Percentiles rank a stretch among this genome's conserved stretches.
Evolutionary conservation across 2,888 invertebrate genomes (phyloP).

Genomic region (Drosophila acutilabella): DNA sequence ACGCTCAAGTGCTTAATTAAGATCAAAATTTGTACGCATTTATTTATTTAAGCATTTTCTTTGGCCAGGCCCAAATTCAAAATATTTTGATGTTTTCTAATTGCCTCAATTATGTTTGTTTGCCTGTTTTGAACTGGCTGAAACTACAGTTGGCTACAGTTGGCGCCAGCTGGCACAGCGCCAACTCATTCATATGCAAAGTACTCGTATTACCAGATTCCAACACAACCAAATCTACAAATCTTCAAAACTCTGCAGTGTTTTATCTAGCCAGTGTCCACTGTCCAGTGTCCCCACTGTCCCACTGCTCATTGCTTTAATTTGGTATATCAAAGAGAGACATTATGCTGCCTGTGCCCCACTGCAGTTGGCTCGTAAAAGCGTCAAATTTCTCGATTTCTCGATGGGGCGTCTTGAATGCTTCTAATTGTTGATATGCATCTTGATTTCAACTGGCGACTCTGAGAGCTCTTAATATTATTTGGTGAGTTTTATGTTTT

Average conservation of each 20-base stretch:
- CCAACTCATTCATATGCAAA: constrained; percentile 78
- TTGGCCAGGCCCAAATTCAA: constrained; percentile 65
- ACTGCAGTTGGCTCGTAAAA: constrained; percentile 68
- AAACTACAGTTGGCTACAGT: neutral
- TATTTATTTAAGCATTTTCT: constrained; percentile 74
- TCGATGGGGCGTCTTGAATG: constrained; percentile 51
- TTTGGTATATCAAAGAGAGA: constrained; percentile 79
- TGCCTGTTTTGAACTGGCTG: constrained; percentile 11
- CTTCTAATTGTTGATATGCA: constrained; percentile 70
- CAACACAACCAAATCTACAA: constrained; percentile 31
- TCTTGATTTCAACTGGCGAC: constrained; percentile 43
- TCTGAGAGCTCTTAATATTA: constrained; percentile 75
- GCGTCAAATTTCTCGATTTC: constrained; percentile 79
- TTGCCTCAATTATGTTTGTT: constrained; percentile 74
- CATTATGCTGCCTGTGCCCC: constrained; percentile 65
- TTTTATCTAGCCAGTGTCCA: constrained; percentile 25
- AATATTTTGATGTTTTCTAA: constrained; percentile 81
- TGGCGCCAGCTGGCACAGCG: constrained; percentile 62
- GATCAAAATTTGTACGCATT: constrained; percentile 65
- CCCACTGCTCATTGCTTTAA: constrained; percentile 71
- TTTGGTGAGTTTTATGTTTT: constrained; percentile 81
- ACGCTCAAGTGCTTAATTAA: constrained; percentile 78
- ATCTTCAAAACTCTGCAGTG: neutral
- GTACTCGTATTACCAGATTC: constrained; percentile 49
- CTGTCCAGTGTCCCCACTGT: constrained; percentile 19